Conservation (phyloP, 2,888 invertebrate species). For the Cryptosula pallasiana region DNA sequence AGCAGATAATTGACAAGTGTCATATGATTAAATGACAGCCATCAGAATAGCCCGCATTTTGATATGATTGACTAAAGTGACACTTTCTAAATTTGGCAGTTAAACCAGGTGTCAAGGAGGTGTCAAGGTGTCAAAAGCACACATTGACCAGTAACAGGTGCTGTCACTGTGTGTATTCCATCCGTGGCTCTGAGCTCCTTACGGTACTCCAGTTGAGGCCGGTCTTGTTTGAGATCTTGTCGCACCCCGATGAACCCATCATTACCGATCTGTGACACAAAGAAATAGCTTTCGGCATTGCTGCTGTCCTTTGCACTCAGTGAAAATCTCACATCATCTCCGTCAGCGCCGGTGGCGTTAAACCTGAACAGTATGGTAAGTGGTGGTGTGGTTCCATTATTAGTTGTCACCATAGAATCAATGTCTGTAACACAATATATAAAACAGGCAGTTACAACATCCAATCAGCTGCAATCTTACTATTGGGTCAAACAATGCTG, state of each 20-base stretch:
- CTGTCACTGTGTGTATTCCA: not conserved
- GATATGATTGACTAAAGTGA: not conserved
- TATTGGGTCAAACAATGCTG: no score
- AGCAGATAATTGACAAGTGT: not conserved
- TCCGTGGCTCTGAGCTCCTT: not conserved
- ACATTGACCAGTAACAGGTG: not conserved
- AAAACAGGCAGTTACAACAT: no score
- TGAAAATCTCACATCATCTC: slow-evolving; percentile 5
- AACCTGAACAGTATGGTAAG: slow-evolving; percentile 16
- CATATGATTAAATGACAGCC: not conserved
- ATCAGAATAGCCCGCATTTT: not conserved
- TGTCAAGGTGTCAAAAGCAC: no score
- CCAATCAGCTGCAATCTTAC: no score
- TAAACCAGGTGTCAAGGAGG: no score
- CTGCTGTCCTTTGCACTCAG: not conserved
- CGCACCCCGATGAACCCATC: not conserved
- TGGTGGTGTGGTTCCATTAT: not conserved
- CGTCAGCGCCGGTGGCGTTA: slow-evolving; percentile 1
- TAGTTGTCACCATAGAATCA: slow-evolving; percentile 2
- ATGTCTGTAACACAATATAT: not conserved
- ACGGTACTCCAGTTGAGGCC: not conserved
- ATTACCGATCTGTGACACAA: not conserved
- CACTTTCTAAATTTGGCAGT: not conserved
- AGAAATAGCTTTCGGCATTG: slow-evolving; percentile 2
- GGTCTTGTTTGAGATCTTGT: slow-evolving; percentile 5